Evolutionary conservation across 2,797 vertebrate species (phyloP).

Genomic region (Myotis vivesi): DNA sequence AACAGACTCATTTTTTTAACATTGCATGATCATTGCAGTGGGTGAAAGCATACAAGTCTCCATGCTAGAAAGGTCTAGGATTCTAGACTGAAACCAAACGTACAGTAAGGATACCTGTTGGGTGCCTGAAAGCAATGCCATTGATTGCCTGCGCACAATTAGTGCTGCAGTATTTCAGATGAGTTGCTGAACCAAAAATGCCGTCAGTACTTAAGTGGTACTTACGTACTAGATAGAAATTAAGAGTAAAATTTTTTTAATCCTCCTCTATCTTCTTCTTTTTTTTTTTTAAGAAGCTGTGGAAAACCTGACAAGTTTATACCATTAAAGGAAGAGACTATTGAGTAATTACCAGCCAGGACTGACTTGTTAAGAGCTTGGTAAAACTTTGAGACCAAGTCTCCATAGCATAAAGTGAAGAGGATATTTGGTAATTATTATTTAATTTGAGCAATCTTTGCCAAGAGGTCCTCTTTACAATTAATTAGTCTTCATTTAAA

Average conservation of each 20-base stretch:
- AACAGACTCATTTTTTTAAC: background rate
- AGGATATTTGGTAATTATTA: conserved; percentile 72
- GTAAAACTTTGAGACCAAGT: conserved; percentile 48
- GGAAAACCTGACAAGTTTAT: background rate
- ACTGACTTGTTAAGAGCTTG: conserved; percentile 54
- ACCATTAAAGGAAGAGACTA: conserved; percentile 33
- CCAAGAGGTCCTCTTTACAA: conserved; percentile 67
- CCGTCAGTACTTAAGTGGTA: background rate
- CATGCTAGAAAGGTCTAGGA: background rate
- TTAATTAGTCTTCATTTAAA: conserved; percentile 75
- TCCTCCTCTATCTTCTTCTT: no score
- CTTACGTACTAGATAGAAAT: background rate
- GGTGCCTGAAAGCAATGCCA: background rate
- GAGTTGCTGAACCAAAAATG: background rate
- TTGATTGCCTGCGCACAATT: background rate
- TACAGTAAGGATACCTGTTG: background rate
- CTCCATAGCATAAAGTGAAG: conserved; percentile 56
- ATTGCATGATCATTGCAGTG: background rate
- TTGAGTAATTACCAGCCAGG: conserved; percentile 44
- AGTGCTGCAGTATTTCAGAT: background rate
- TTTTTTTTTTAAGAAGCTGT: background rate
- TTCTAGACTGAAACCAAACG: background rate
- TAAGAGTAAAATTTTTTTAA: background rate
- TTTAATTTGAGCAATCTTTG: conserved; percentile 75
- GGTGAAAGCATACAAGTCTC: background rate